Conservation (phyloP, 2,797 vertebrate genomes). For the Crypturellus tataupa region DNA sequence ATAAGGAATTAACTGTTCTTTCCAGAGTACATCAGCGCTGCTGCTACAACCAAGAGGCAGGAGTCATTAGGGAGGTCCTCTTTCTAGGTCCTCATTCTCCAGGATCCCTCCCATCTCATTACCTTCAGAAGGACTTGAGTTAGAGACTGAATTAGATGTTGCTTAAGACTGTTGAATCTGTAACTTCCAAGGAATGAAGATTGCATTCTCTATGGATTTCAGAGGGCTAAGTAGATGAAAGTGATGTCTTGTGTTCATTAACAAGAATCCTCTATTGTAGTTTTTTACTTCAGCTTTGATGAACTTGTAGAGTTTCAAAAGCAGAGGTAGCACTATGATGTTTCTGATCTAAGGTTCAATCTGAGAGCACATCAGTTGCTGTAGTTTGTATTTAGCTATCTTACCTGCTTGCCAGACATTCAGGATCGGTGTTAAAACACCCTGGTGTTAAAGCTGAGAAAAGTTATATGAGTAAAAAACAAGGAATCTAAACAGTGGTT, state of each 20-base stretch:
- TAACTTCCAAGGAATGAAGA: not conserved
- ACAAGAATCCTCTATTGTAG: not conserved
- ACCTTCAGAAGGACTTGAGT: not conserved
- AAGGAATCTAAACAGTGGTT: not conserved
- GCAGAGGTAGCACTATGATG: constrained; percentile 9
- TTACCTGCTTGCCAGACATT: constrained; percentile 46
- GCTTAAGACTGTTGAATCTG: not conserved
- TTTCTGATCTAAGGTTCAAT: constrained; percentile 35
- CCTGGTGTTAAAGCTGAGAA: constrained; percentile 4
- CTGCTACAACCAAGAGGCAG: not conserved
- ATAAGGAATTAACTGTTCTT: not conserved
- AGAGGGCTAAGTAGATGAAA: not conserved
- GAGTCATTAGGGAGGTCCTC: not conserved
- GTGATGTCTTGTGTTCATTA: not conserved
- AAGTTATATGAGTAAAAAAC: constrained; percentile 50
- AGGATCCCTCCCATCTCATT: too few species aligned
- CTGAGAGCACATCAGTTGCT: constrained; percentile 33
- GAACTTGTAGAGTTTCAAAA: constrained; percentile 35
- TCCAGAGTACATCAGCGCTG: not conserved
- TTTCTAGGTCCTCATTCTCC: not conserved
- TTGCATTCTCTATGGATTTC: not conserved
- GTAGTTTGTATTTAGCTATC: not conserved
- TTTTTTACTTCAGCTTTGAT: not conserved
- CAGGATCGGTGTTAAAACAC: constrained; percentile 42
- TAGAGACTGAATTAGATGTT: not conserved